Evolutionary conservation across 1,140 invertebrate genomes (phyloP), one percentile per base, ranked within the genome.

Genomic region (Ptiloglossa arizonensis): DNA sequence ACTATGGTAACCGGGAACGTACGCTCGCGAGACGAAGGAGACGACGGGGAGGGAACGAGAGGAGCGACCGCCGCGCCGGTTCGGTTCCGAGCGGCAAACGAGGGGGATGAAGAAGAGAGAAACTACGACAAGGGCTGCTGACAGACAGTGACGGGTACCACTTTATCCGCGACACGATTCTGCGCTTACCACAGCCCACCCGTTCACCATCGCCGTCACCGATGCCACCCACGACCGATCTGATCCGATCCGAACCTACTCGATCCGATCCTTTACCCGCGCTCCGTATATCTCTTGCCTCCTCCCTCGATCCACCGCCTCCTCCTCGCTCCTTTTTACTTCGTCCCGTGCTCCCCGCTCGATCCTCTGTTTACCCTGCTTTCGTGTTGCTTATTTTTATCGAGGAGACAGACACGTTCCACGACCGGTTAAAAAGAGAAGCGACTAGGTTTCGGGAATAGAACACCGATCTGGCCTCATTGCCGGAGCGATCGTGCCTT

Each of bases 101-200:
- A 80, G 79, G 52, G 80, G 68, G 79, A 79, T 81, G 81, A 89
- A 87, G 79, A 85, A 87, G 83, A 87, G 80, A 86, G 82, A 87
- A 79, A 83, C 77, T 74, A 64, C 76, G 85, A 88, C 83, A 86
- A 81, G 87, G 84, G 82, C 80, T 88, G 85, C 85, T 91, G 90
- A 90, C 87, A 89, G 90, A 90, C 90, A 90, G 87, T 90, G 90
- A 91, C 86, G 86, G 86, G 87, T 85, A 87, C 85, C 87, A 90
- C 89, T 91, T 91, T 91, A 91, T 91, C 89, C 88, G 81, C 89
- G 86, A 91, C 90, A 91, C 83, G 90, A 83, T 91, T 91, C 89
- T 91, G 88, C 90, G 90, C 90, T 91, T 91, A 91, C 90, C 89
- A 75, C 87, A 89, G 85, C 83, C 88, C 87, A 88, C 85, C 80